phyloP scores from a whole-genome alignment of 2,888 invertebrate genomes.

The Polydrusus cervinus region DNA sequence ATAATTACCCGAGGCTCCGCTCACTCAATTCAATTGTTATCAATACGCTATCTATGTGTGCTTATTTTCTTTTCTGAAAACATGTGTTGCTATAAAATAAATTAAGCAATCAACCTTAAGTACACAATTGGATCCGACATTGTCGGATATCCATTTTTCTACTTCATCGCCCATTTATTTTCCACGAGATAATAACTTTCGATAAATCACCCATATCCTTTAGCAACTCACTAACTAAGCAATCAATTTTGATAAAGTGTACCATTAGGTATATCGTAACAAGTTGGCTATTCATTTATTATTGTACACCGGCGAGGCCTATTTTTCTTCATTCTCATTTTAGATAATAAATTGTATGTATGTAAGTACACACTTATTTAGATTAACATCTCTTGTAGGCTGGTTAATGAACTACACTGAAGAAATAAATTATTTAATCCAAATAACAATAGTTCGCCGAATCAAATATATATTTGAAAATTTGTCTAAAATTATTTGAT shows the following conservation, averaged over 20 bases:
- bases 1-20: no score
- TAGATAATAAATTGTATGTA: not conserved
- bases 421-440: no score
- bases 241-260: constrained; percentile 44
- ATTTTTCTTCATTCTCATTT: constrained; percentile 16
- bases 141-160: constrained; percentile 18
- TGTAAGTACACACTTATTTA: not conserved
- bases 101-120: constrained; percentile 3
- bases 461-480: no score
- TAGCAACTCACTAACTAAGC: constrained; percentile 22
- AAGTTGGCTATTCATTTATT: constrained; percentile 24
- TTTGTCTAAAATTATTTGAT: no score
- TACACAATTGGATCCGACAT: not conserved
- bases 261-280: constrained; percentile 36
- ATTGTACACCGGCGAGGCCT: not conserved
- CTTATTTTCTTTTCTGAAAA: no score
- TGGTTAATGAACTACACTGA: no score
- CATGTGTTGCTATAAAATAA: not conserved
- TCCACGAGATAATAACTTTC: constrained; percentile 29
- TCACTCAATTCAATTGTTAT: no score
- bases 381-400: no score
- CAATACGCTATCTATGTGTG: no score
- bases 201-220: constrained; percentile 30
- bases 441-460: no score
- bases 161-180: constrained; percentile 19